Percentiles rank a stretch among this genome's conserved stretches.
phyloP scores from a whole-genome alignment of 2,797 vertebrate genomes.

The Rhynchotus rufescens region DNA sequence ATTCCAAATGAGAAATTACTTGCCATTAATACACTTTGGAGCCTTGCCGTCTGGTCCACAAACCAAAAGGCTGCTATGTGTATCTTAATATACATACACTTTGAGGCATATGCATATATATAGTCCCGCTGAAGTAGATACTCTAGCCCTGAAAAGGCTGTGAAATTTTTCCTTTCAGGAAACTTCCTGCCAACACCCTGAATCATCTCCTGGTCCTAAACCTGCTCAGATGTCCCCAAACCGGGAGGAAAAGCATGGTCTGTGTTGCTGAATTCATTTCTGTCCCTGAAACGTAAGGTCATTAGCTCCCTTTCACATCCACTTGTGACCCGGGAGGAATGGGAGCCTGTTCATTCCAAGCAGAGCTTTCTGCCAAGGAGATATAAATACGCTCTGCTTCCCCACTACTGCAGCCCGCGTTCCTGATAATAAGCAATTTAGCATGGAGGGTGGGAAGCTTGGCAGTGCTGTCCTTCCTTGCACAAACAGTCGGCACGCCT shows the following conservation, averaged over 20 bases:
- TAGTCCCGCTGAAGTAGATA: neutral
- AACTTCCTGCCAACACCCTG: neutral
- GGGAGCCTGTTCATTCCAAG: neutral
- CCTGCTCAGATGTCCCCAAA: neutral
- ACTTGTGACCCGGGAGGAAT: neutral
- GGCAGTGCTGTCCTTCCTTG: neutral
- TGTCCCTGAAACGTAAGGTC: neutral
- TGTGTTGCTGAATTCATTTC: neutral
- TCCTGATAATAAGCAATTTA: neutral
- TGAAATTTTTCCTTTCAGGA: neutral
- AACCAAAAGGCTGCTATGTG: neutral
- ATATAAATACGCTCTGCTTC: neutral
- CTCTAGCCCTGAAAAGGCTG: neutral
- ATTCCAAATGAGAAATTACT: neutral
- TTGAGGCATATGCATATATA: neutral
- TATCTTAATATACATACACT: neutral
- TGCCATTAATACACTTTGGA: fast-evolving
- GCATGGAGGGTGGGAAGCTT: constrained; percentile 36
- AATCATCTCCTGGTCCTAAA: neutral
- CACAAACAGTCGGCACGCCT: neutral
- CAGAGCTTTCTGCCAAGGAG: neutral
- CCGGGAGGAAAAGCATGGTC: neutral
- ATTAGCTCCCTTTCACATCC: neutral
- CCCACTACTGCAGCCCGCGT: neutral
- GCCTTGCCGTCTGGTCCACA: too few species aligned